Percentiles rank a stretch among this genome's conserved stretches.
Conservation (phyloP, 2,797 vertebrate species). For the Apodemus agrarius region DNA sequence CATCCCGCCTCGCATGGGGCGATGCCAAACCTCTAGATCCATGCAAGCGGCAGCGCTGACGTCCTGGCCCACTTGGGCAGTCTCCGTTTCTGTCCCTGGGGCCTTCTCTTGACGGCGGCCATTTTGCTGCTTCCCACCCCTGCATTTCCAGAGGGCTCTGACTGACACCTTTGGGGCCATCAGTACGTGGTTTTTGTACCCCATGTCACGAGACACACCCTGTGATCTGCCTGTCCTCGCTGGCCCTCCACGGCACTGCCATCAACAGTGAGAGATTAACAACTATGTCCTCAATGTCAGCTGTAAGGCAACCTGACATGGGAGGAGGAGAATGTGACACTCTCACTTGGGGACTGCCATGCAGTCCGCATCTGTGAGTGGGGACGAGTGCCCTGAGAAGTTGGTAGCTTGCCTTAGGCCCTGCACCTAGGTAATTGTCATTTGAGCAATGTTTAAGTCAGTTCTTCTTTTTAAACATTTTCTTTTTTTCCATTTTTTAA, state of each 20-base stretch:
- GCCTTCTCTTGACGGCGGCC: conserved; percentile 58
- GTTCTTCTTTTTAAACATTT: not conserved
- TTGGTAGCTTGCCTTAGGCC: not conserved
- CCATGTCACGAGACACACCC: no score
- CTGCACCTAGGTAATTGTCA: not conserved
- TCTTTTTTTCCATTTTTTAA: no score
- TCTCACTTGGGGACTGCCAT: not conserved
- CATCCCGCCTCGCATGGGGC: not conserved
- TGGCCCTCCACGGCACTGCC: not conserved
- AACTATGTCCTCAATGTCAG: not conserved
- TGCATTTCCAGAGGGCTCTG: not conserved
- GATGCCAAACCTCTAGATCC: not conserved
- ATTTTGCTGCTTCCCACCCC: not conserved
- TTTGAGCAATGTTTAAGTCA: not conserved
- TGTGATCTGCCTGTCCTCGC: not conserved
- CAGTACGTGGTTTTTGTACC: not conserved
- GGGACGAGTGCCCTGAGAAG: not conserved
- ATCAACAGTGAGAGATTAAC: not conserved
- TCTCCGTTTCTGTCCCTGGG: conserved; percentile 68
- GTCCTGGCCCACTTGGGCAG: not conserved
- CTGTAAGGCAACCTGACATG: not conserved
- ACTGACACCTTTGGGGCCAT: no score
- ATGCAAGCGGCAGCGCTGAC: not conserved
- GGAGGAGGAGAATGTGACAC: not conserved
- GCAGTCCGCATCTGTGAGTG: no score